Evolutionary conservation across 2,888 invertebrate species (phyloP), one percentile per base, ranked within the genome.

Genomic region (Chironomus tentans): DNA sequence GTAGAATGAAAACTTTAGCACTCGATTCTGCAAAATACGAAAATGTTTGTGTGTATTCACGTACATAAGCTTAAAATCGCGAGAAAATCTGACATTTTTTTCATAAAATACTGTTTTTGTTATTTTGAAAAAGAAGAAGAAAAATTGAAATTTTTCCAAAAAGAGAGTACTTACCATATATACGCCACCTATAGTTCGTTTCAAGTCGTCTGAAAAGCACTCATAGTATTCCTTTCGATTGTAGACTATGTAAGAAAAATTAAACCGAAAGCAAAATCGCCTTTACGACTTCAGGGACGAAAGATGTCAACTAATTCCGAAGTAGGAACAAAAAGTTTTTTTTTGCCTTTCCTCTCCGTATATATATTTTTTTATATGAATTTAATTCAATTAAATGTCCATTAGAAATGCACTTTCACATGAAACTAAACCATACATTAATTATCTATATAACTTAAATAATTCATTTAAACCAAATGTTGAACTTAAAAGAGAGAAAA

Each of bases 11-110:
- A 56, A 56, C 18, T 56, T 56, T 18, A 56, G 10, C 38, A 10
- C 38, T 38, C 10, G 38, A 38, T 38, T 48, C 50, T 70, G 7
- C 7, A 70, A 22, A 50, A 28, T 48, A 22, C 50, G 21, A 21
- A 10, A 13, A 24, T 56, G 56, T 70, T 48, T 18, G 70, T 70
- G 70, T 47, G 56, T 56, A 56, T 18, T 38, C 10, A 38, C 38
- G 38, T 38, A 38, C 38, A 38, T 38, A 38, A 72, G 72, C 72
- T 72, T 72, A 61, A 21, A 62, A 72, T 72, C n/a, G 72, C 72
- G 72, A 72, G 72, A 72, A 72, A 72, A 72, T 72, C 48, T 71
- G 71, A 71, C 72, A 72, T 62, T 72, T 72, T 72, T n/a, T 61
- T 21, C 21, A 56, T 72, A n/a, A 18, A 15, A n/a, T 56, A 18